Evolutionary conservation across 2,113 vertebrate species (phyloP).

Genomic region (Protobothrops flavoviridis): DNA sequence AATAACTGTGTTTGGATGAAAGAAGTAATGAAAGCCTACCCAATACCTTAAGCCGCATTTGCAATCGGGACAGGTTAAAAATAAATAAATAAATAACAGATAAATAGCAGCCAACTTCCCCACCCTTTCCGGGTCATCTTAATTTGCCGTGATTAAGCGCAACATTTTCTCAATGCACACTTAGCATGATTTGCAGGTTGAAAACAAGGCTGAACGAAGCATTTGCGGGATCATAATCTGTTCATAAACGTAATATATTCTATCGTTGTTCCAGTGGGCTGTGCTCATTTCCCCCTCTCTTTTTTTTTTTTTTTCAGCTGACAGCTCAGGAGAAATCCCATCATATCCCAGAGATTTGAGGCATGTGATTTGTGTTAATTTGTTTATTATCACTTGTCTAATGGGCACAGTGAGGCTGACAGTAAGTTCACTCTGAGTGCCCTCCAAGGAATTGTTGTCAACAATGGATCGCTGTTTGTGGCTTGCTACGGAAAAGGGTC

Average conservation of each 20-base stretch:
- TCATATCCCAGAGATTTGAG: not conserved
- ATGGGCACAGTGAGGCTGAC: not conserved
- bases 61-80: not conserved
- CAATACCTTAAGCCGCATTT: not conserved
- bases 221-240: not conserved
- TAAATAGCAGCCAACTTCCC: not conserved
- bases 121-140: not conserved
- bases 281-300: not conserved
- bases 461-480: not conserved
- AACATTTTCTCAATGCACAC: not conserved
- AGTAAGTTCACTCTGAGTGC: not conserved
- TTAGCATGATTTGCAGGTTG: not conserved
- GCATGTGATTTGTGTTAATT: conserved; percentile 5
- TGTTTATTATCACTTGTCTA: conserved; percentile 17
- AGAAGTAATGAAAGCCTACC: not conserved
- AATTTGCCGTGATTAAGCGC: not conserved
- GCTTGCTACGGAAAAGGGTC: not conserved
- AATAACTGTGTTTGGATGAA: not conserved
- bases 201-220: not conserved
- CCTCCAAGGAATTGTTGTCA: conserved; percentile 16
- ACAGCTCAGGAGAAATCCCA: not conserved
- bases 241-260: not conserved
- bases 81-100: not conserved
- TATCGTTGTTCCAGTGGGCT: not conserved
- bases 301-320: not conserved